A percentile compares a stretch with the other conserved stretches of the same genome.
Evolutionary conservation across 2,113 vertebrate species (phyloP).

Genomic region (Phyllopteryx taeniolatus): DNA sequence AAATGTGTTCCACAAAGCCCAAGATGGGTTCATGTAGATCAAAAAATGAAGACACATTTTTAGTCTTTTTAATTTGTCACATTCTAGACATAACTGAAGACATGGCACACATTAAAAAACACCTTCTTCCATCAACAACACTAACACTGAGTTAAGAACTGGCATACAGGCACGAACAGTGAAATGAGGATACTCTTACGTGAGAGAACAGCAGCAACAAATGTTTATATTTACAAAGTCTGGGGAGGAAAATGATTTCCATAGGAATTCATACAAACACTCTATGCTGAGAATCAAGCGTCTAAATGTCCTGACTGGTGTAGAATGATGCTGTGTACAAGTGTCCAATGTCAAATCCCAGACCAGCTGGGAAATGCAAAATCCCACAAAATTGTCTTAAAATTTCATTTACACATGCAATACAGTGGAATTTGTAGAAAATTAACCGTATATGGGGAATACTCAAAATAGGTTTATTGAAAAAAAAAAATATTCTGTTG

Average conservation of each 20-base stretch:
- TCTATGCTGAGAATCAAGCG: neutral
- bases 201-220: neutral
- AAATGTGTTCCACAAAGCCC: no score
- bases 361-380: slow-evolving; percentile 3
- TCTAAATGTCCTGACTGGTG: neutral
- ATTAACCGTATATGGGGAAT: no score
- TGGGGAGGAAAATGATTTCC: neutral
- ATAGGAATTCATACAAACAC: neutral
- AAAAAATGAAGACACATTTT: neutral
- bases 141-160: neutral
- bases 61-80: neutral
- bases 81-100: neutral
- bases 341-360: neutral
- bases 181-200: neutral
- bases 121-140: neutral
- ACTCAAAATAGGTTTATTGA: no score
- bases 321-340: neutral
- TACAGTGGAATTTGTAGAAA: no score
- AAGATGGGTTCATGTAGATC: no score
- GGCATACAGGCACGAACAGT: neutral
- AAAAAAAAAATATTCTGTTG: no score
- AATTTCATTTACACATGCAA: neutral
- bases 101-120: neutral
- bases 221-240: neutral
- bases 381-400: neutral